These are phyloP conservation scores for Cygnus buccinator DNA, from an alignment of 2,113 vertebrate species.

Conservation along the genomic window DNA sequence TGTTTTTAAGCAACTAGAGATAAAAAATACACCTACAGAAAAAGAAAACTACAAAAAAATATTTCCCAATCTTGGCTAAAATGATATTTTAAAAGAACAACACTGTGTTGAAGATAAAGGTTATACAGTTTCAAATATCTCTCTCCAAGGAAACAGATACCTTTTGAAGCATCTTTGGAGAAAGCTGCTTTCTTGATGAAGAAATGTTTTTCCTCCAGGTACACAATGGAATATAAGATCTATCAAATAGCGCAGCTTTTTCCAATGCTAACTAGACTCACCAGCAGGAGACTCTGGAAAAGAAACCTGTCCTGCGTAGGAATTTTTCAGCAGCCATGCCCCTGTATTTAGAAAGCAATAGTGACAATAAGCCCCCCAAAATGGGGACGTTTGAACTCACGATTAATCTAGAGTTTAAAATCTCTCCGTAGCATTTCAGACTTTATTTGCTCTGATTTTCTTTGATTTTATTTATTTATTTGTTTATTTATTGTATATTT, in stretches of 20 bases:
- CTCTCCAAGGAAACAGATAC: neutral
- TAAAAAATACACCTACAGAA: neutral
- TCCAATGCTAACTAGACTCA: neutral
- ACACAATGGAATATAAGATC: neutral
- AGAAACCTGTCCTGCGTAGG: neutral
- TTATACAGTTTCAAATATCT: neutral
- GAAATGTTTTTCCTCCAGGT: neutral
- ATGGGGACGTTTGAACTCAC: neutral
- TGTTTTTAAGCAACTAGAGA: neutral
- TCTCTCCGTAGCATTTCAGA: neutral
- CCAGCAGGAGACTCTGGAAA: neutral
- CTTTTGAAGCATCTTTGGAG: neutral
- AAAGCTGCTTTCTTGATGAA: neutral
- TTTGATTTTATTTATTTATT: too few species aligned
- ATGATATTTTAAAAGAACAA: neutral
- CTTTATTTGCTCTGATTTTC: neutral
- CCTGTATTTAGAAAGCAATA: neutral
- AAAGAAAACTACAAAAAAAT: neutral
- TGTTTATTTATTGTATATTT: too few species aligned
- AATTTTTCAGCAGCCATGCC: neutral
- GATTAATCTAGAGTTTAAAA: neutral
- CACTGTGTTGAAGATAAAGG: rapidly evolving
- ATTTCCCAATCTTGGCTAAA: neutral
- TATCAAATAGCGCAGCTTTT: neutral
- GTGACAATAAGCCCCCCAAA: rapidly evolving